These are phyloP conservation scores for Drosophila persimilis DNA, from an alignment of 1,140 invertebrate species.

Conservation along the genomic window DNA sequence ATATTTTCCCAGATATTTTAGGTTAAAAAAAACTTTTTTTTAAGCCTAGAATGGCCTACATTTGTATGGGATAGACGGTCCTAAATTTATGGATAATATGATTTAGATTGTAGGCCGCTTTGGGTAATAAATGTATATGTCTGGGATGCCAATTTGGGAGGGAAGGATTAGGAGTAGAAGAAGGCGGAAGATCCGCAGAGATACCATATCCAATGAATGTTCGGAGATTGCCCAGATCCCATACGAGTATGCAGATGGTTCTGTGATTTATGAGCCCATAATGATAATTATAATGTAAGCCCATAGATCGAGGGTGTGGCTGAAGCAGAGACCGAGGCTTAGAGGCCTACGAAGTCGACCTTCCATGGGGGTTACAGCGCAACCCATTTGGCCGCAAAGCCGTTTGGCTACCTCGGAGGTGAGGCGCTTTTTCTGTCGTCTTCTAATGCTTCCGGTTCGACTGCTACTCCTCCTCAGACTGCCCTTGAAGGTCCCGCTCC, in stretches of 20 bases:
- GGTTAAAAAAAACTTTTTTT: too few relatives aligned
- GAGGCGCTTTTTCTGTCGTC: conserved; percentile 39
- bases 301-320: conserved; percentile 6
- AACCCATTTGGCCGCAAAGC: conserved; percentile 51
- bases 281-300: not conserved
- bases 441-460: conserved; percentile 75
- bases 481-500: conserved; percentile 52
- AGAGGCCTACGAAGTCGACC: not conserved
- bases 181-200: too few relatives aligned
- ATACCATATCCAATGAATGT: too few relatives aligned
- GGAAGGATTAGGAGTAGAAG: too few relatives aligned
- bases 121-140: too few relatives aligned
- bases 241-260: conserved; percentile 9
- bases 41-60: too few relatives aligned
- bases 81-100: too few relatives aligned
- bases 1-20: too few relatives aligned
- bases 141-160: too few relatives aligned
- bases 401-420: conserved; percentile 40
- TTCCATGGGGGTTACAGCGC: conserved; percentile 5
- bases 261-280: conserved; percentile 47
- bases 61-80: too few relatives aligned
- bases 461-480: conserved; percentile 22
- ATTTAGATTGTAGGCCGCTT: too few relatives aligned
- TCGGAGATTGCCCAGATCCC: too few relatives aligned
- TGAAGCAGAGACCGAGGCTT: not conserved